Base-by-base conservation (phyloP, 1,140 invertebrate genomes). In the Carcinoscorpius rotundicauda region DNA sequence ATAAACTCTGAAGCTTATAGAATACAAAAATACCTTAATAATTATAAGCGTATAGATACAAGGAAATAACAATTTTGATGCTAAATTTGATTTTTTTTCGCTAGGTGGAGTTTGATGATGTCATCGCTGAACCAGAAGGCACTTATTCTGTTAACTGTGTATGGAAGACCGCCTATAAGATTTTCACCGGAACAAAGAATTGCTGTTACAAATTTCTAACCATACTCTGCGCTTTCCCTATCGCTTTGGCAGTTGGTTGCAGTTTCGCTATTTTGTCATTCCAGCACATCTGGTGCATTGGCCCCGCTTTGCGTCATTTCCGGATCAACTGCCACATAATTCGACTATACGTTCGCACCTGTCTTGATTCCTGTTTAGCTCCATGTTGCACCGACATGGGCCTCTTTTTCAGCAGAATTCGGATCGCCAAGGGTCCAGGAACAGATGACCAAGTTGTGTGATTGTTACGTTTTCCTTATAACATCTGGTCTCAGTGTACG, bases 91-190 rank as follows among this genome's bases (percentile, higher is more conserved):
- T 29, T 29, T 65, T 51, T 49, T 11, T 4, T 3, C 64, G 60
- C 11, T 55, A 88, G 86, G 82, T 87, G 67, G 79, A 82, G 69
- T 91, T 87, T 83, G 84, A 87, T 68, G 87, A 89, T 70, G 82
- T 89, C 58, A 82, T 90, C 52, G 88, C 86, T 0, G 88, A 91
- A 76, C 87, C 87, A 5, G 84, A 87, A 63, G 84, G 84, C 3
- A 83, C 85, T 6, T 78, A 85, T 52, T 86, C 85, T 68, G 81
- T 85, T 3, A 84, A 88, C 73, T 87, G 85, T 73, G 85, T 86
- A 51, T 91, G 88, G 88, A 79, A 81, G 49, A 75, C 85, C 8
- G 87, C 86, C 66, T 80, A 82, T 67, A 78, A 81, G 51, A 87
- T 87, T 71, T 90, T 87, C 77, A 79, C 79, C 52, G 77, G 83